A percentile compares a stretch with the other conserved stretches of the same genome.
These are phyloP conservation scores for Stenchaetothrips biformis DNA, from an alignment of 2,888 invertebrate species.

Conservation along the genomic window DNA sequence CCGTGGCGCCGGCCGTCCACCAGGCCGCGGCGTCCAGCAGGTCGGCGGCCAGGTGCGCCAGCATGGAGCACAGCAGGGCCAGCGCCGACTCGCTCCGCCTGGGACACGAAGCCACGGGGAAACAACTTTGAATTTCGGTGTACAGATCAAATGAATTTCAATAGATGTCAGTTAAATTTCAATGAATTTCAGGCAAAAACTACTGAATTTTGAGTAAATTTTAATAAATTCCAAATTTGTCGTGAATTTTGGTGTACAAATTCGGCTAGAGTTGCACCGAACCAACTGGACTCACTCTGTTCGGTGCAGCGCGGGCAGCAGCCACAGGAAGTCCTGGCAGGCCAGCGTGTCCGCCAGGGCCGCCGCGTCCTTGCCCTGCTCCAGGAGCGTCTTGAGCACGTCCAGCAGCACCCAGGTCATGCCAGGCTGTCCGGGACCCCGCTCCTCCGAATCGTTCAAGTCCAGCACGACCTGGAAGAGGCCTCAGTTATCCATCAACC, in stretches of 20 bases:
- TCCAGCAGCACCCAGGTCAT: not conserved
- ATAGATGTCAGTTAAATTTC: too few species aligned
- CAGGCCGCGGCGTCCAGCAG: slow-evolving; percentile 3
- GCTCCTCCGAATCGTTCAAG: too few species aligned
- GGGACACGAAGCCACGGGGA: not conserved
- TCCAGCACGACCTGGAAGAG: too few species aligned
- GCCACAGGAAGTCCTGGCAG: not conserved
- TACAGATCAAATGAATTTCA: too few species aligned
- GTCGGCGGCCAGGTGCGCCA: not conserved
- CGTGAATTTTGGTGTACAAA: too few species aligned
- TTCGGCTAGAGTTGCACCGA: too few species aligned
- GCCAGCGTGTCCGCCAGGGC: not conserved
- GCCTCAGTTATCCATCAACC: too few species aligned
- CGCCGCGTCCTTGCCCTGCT: not conserved
- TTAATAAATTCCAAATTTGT: too few species aligned
- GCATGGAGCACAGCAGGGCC: not conserved
- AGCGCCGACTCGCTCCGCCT: not conserved
- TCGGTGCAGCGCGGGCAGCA: not conserved
- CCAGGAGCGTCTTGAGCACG: not conserved
- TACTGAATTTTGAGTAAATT: too few species aligned
- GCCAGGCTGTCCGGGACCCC: not conserved
- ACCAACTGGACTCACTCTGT: not conserved
- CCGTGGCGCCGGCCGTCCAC: not conserved
- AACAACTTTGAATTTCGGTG: too few species aligned
- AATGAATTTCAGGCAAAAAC: too few species aligned